phyloP scores from a whole-genome alignment of 2,888 invertebrate genomes.

The Herminia tarsipennalis region DNA sequence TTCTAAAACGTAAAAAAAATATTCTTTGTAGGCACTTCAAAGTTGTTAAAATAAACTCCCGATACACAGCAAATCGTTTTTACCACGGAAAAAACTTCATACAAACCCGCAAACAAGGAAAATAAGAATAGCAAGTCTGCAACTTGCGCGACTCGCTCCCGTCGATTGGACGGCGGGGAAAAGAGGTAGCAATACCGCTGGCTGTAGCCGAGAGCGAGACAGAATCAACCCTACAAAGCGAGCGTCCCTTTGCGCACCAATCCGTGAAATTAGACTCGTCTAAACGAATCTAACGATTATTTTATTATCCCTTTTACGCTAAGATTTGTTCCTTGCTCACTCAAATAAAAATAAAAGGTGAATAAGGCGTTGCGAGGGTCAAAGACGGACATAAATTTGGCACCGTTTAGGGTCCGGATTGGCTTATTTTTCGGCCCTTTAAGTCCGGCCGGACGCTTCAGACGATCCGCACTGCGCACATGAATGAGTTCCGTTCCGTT shows the following conservation, averaged over 20 bases:
- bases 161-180: conserved; percentile 67
- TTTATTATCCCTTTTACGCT: conserved; percentile 85
- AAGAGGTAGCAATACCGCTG: conserved; percentile 44
- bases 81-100: conserved; percentile 50
- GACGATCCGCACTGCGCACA: conserved; percentile 21
- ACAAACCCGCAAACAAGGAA: conserved; percentile 72
- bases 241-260: conserved; percentile 81
- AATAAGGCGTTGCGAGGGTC: conserved; percentile 81
- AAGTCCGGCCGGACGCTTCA: conserved; percentile 58
- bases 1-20: conserved; percentile 19
- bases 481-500: conserved; percentile 34
- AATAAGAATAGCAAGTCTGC: conserved; percentile 63
- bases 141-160: conserved; percentile 59
- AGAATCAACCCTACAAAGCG: conserved; percentile 59
- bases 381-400: conserved; percentile 76
- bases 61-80: conserved; percentile 37
- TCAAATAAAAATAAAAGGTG: conserved; percentile 86
- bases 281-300: conserved; percentile 86
- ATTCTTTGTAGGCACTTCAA: conserved; percentile 13
- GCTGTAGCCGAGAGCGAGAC: conserved; percentile 52
- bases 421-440: conserved; percentile 81
- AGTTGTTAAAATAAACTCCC: conserved; percentile 42
- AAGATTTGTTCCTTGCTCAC: conserved; percentile 86
- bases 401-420: conserved; percentile 75
- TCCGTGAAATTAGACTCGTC: conserved; percentile 85